Percentiles rank a stretch among this genome's conserved stretches.
Conservation (phyloP, 2,888 invertebrate genomes). For the Mesoligia furuncula region DNA sequence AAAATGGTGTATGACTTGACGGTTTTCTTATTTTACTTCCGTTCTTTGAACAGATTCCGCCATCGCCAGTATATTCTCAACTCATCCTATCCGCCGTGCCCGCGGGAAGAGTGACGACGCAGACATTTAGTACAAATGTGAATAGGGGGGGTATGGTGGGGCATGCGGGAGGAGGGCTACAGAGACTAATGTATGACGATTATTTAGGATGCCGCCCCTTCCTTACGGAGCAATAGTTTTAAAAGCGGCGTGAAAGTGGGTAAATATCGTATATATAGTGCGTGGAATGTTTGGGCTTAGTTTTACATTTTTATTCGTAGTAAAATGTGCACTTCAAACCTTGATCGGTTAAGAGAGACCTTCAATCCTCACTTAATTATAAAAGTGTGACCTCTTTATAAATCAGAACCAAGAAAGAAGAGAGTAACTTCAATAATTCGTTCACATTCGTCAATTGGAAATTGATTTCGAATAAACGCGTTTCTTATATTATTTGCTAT, state of each 20-base stretch:
- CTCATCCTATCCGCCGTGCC: conserved; percentile 31
- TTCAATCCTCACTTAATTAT: not conserved
- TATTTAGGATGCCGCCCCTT: conserved; percentile 61
- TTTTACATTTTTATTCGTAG: not conserved
- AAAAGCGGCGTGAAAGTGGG: conserved; percentile 43
- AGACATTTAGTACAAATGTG: conserved; percentile 59
- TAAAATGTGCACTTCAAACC: not conserved
- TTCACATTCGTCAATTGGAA: not conserved
- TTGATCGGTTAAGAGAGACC: not conserved
- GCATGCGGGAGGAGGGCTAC: conserved; percentile 3
- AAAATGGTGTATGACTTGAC: conserved; percentile 7
- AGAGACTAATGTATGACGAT: conserved; percentile 63
- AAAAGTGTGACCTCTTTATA: not conserved
- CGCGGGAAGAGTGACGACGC: conserved; percentile 48
- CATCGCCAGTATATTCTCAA: conserved; percentile 32
- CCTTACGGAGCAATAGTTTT: conserved; percentile 58
- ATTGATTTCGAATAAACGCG: conserved; percentile 9
- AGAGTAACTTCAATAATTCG: not conserved
- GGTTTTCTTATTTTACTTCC: not conserved
- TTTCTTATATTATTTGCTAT: conserved; percentile 5
- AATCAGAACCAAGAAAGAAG: not conserved
- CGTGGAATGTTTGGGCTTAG: not conserved
- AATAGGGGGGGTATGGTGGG: conserved; percentile 8
- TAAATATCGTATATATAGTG: conserved; percentile 21
- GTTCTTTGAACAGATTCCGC: conserved; percentile 16